These are phyloP conservation scores for Micromys minutus DNA, from an alignment of 2,113 vertebrate genomes.

Conservation along the genomic window DNA sequence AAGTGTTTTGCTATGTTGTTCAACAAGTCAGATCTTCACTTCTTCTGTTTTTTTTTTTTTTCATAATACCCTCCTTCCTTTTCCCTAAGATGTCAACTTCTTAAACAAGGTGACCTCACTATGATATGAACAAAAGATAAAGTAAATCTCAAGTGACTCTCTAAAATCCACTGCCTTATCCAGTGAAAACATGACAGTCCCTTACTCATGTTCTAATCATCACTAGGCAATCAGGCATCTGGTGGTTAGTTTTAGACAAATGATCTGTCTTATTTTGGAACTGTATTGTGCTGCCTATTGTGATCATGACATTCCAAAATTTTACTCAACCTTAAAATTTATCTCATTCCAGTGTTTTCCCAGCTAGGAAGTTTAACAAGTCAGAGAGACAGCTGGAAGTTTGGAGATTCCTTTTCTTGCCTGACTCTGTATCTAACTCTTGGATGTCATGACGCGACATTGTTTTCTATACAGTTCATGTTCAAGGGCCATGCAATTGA, in stretches of 20 bases:
- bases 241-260: background rate
- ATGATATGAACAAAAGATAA: conserved; percentile 5
- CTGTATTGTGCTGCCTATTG: background rate
- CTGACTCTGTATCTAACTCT: background rate
- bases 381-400: background rate
- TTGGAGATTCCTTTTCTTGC: too few relatives aligned
- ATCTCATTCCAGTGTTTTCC: background rate
- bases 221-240: conserved; percentile 4
- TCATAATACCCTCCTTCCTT: background rate
- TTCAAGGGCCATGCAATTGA: background rate
- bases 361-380: background rate
- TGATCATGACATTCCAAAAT: conserved; percentile 7
- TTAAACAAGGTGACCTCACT: background rate
- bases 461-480: background rate
- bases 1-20: background rate
- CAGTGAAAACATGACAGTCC: background rate
- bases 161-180: background rate
- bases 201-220: background rate
- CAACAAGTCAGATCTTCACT: conserved; percentile 26
- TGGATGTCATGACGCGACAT: background rate
- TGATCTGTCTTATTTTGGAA: background rate
- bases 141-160: background rate
- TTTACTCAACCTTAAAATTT: conserved; percentile 2
- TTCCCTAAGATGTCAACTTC: background rate
- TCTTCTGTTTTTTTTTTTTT: background rate